phyloP scores from a whole-genome alignment of 2,113 vertebrate species.

The Vulpes lagopus region DNA sequence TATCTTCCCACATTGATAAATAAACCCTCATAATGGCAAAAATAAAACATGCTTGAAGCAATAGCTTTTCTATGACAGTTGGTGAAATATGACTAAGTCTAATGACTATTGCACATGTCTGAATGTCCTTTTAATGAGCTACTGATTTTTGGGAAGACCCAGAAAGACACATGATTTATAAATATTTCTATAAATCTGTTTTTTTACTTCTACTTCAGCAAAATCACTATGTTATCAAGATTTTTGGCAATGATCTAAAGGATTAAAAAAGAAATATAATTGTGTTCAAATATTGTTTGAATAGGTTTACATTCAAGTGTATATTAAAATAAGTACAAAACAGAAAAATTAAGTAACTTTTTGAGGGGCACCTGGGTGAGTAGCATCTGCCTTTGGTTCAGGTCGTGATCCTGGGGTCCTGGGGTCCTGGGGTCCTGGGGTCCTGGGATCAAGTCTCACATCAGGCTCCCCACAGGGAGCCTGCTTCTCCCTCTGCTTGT shows the following conservation, averaged over 20 bases:
- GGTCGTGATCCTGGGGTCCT: no score
- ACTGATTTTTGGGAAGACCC: not conserved
- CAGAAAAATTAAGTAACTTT: not conserved
- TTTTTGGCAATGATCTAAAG: not conserved
- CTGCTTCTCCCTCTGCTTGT: no score
- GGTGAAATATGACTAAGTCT: not conserved
- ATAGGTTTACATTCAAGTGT: not conserved
- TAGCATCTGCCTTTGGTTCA: no score
- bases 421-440: no score
- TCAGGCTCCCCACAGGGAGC: no score
- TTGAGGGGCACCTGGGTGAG: no score
- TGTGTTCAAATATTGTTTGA: slow-evolving; percentile 3
- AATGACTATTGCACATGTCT: not conserved
- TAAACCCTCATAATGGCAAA: slow-evolving; percentile 37
- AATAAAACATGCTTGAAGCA: slow-evolving; percentile 49
- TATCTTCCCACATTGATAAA: not conserved
- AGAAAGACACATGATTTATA: not conserved
- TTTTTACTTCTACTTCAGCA: not conserved
- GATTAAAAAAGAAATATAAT: not conserved
- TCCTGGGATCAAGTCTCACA: no score
- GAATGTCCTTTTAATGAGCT: not conserved
- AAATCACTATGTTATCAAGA: not conserved
- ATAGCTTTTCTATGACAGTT: not conserved
- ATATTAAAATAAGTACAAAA: not conserved
- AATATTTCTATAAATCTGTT: not conserved